Conservation (phyloP, 1,140 invertebrate species). For the Condylostylus longicornis region DNA sequence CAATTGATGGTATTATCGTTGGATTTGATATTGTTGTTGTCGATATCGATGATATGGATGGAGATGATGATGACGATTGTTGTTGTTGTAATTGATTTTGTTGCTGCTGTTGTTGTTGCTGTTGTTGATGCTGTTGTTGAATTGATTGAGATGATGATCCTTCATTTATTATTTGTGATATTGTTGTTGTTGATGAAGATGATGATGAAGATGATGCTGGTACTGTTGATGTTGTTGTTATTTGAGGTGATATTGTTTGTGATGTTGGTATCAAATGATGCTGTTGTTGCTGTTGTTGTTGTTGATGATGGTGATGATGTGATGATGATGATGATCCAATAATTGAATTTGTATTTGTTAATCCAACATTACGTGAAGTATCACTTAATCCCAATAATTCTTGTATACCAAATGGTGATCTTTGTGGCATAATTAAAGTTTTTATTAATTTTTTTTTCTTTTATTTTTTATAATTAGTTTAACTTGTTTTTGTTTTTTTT, state of each 20-base stretch:
- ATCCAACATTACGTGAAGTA: conserved; percentile 25
- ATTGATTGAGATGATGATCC: conserved; percentile 2
- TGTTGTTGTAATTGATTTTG: conserved; percentile 6
- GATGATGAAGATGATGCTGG: conserved; percentile 14
- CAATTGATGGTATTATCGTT: conserved; percentile 48
- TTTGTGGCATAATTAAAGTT: conserved; percentile 72
- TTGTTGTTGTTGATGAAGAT: conserved; percentile 7
- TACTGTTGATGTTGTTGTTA: conserved; percentile 6
- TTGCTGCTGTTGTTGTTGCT: conserved; percentile 1
- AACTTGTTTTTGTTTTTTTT: too few species aligned
- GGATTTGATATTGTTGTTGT: conserved; percentile 15
- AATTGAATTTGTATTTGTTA: conserved; percentile 12
- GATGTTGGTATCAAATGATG: conserved; percentile 2
- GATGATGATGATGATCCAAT: too few species aligned
- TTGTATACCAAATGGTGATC: conserved; percentile 82
- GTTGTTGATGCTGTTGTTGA: too few species aligned
- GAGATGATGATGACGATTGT: conserved; percentile 4
- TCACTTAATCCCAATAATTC: conserved; percentile 66
- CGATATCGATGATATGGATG: conserved; percentile 1
- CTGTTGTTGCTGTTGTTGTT: conserved; percentile 15
- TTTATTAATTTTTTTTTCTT: too few species aligned
- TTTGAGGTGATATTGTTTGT: background rate
- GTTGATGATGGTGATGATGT: conserved; percentile 16
- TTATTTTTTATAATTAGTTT: too few species aligned
- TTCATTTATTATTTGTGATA: conserved; percentile 4